Evolutionary conservation across 1,140 invertebrate species (phyloP), one percentile per base, ranked within the genome.

Genomic region (Neodiprion fabricii): DNA sequence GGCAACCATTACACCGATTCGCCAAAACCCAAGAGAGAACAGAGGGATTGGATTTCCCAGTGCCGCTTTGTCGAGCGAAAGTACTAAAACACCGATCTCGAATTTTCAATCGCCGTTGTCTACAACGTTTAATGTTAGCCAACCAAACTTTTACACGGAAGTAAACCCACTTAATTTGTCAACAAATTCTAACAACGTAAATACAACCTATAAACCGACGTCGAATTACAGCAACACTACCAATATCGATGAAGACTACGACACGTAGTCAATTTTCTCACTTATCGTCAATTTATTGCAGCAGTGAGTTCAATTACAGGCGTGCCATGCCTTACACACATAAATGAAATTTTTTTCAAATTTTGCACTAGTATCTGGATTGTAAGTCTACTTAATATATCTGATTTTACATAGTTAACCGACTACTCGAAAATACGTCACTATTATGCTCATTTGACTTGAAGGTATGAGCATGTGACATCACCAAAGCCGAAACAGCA

Each of bases 91-190:
- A 61, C 53, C 53, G 9, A 79, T 80, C 74, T 83, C 86, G 68
- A 83, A 88, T 75, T 88, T 86, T 77, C 84, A 88, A 77, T 86
- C 85, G 48, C 83, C 84, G 1, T 76, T 87, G 75, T 85, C 87
- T 65, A 75, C 82, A 53, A 78, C 86, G 10, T 89, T 84, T 74
- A 80, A 81, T 75, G 79, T 82, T 76, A 83, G 81, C 73, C 86
- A 87, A 78, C 87, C 86, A 75, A 89, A 89, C 77, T 89, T 88
- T 83, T 89, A 89, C 77, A 89, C 85, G 3, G 87, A 89, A 81
- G 72, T 89, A 67, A 87, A 88, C 76, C 83, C 85, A 73, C 79
- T 82, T 50, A 85, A 83, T 76, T 67, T 82, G 66, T 82, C 76
- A 75, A 79, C 74, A 72, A 81, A 79, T 49, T 50, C 77, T 49